These are phyloP conservation scores for Proales similis DNA, from an alignment of 1,140 invertebrate genomes.

Conservation along the genomic window DNA sequence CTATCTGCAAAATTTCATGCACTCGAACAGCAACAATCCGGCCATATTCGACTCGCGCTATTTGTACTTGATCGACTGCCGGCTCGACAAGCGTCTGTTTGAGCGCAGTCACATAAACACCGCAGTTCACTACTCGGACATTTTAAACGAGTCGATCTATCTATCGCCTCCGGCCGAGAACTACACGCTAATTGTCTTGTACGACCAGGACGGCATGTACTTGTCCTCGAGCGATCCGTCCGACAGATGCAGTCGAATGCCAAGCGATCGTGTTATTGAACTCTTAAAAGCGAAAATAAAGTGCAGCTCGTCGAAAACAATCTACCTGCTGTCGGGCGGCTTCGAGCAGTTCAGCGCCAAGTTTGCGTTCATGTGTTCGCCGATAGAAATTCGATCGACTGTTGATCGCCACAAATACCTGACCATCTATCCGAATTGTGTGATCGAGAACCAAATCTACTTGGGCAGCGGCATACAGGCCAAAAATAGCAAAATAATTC, in stretches of 20 bases:
- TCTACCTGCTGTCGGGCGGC: neutral
- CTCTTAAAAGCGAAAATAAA: too few species aligned
- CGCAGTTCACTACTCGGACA: too few species aligned
- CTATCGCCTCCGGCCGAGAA: too few species aligned
- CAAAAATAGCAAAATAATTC: neutral
- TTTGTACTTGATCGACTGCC: neutral
- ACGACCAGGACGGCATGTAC: neutral
- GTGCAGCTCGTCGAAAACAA: neutral
- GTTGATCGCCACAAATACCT: neutral
- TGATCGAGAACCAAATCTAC: constrained; percentile 20
- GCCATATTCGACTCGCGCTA: too few species aligned
- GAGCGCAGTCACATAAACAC: too few species aligned
- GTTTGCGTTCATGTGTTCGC: neutral
- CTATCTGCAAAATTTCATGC: constrained; percentile 1
- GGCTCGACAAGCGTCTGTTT: too few species aligned
- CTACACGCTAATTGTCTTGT: constrained; percentile 1
- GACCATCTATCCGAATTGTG: constrained; percentile 1
- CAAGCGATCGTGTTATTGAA: too few species aligned
- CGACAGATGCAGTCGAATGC: too few species aligned
- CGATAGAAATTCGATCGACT: neutral
- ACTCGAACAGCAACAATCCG: too few species aligned
- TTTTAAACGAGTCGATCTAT: too few species aligned
- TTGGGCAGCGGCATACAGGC: constrained; percentile 16
- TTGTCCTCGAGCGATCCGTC: too few species aligned
- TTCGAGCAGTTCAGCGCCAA: neutral